phyloP scores from a whole-genome alignment of 2,113 vertebrate species.

The Ophthalmolycus amberensis region DNA sequence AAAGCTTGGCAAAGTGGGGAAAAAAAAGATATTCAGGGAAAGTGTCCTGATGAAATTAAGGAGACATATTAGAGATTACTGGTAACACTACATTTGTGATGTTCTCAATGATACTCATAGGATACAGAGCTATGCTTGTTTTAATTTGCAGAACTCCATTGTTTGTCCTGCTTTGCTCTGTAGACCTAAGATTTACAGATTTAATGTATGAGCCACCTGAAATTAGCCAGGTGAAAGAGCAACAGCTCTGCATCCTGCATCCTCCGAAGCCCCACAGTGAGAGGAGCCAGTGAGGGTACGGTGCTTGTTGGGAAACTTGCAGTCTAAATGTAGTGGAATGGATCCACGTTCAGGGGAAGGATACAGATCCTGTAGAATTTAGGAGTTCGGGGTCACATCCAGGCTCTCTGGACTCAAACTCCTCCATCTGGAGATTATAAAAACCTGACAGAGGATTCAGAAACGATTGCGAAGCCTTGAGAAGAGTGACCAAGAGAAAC shows the following conservation, averaged over 20 bases:
- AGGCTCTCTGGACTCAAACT: neutral
- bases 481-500: neutral
- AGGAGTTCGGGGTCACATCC: neutral
- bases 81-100: neutral
- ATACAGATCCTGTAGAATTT: neutral
- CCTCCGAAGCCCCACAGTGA: neutral
- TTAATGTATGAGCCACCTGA: neutral
- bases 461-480: neutral
- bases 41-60: neutral
- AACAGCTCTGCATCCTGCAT: neutral
- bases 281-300: neutral
- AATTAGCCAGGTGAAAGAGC: neutral
- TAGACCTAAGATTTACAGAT: neutral
- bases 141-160: neutral
- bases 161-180: neutral
- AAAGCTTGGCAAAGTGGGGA: neutral
- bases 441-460: neutral
- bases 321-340: neutral
- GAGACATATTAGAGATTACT: neutral
- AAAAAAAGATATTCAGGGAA: neutral
- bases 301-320: neutral
- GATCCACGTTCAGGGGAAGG: neutral
- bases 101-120: neutral
- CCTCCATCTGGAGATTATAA: slow-evolving; percentile 35
- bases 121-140: neutral